phyloP scores from a whole-genome alignment of 2,797 vertebrate genomes.

The Neomorphus geoffroyi region DNA sequence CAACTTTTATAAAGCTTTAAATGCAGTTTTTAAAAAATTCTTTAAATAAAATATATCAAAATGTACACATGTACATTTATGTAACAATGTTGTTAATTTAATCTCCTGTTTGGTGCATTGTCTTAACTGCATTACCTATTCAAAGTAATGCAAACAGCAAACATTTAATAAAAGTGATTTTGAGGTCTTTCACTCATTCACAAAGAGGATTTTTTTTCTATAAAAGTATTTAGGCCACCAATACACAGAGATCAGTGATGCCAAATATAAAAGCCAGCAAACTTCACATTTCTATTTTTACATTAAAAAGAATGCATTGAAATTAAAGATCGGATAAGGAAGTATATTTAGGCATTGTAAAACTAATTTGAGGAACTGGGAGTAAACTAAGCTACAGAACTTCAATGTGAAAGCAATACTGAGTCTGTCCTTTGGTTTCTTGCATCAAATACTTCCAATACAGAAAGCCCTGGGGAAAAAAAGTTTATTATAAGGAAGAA shows the following conservation, averaged over 20 bases:
- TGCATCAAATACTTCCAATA: rapidly evolving
- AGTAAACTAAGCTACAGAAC: background rate
- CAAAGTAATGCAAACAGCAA: background rate
- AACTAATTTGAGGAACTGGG: background rate
- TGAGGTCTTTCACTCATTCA: background rate
- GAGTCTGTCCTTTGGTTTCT: background rate
- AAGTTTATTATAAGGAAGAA: background rate
- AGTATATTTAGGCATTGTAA: background rate
- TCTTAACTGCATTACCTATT: background rate
- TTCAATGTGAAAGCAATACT: background rate
- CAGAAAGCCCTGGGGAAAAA: background rate
- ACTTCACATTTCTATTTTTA: background rate
- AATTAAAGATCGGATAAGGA: background rate
- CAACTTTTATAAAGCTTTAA: background rate
- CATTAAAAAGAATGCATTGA: background rate
- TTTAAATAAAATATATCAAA: background rate
- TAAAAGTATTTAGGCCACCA: background rate
- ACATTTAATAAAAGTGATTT: background rate
- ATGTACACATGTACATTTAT: background rate
- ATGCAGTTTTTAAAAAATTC: background rate
- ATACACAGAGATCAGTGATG: background rate
- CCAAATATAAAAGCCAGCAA: background rate
- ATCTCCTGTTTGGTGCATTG: background rate
- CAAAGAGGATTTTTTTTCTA: background rate
- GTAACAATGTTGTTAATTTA: background rate